These are phyloP conservation scores for Morone saxatilis DNA, from an alignment of 2,113 vertebrate genomes.

Conservation along the genomic window DNA sequence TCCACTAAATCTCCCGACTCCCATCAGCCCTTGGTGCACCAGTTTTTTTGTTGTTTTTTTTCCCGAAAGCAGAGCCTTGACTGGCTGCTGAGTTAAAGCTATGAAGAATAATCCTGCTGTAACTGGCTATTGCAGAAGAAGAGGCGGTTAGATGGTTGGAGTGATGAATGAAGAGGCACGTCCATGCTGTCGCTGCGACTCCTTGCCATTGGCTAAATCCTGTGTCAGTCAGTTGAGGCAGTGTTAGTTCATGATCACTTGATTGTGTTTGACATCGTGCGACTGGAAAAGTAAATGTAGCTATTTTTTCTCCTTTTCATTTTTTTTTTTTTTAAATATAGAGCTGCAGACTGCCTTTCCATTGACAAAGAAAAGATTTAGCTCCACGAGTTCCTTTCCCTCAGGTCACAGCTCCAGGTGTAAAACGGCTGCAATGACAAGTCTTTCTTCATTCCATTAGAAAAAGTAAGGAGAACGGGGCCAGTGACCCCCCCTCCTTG, in stretches of 20 bases:
- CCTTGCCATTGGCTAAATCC: constrained; percentile 61
- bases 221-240: constrained; percentile 71
- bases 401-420: constrained; percentile 31
- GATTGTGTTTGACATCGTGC: constrained; percentile 55
- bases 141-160: constrained; percentile 61
- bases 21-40: constrained; percentile 70
- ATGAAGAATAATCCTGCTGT: constrained; percentile 72
- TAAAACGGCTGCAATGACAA: constrained; percentile 13
- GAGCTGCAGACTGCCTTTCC: constrained; percentile 50
- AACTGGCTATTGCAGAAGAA: constrained; percentile 66
- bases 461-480: background rate
- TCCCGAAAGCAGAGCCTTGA: constrained; percentile 57
- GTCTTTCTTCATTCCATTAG: constrained; percentile 26
- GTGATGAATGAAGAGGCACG: constrained; percentile 68
- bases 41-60: constrained; percentile 20
- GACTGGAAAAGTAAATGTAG: constrained; percentile 37
- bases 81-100: constrained; percentile 80
- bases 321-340: background rate
- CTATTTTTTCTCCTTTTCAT: background rate
- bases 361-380: background rate
- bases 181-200: constrained; percentile 45
- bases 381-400: constrained; percentile 26
- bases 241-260: constrained; percentile 67
- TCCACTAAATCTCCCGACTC: constrained; percentile 28
- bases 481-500: constrained; percentile 1